phyloP scores from a whole-genome alignment of 2,888 invertebrate species.

The Thyatira batis region DNA sequence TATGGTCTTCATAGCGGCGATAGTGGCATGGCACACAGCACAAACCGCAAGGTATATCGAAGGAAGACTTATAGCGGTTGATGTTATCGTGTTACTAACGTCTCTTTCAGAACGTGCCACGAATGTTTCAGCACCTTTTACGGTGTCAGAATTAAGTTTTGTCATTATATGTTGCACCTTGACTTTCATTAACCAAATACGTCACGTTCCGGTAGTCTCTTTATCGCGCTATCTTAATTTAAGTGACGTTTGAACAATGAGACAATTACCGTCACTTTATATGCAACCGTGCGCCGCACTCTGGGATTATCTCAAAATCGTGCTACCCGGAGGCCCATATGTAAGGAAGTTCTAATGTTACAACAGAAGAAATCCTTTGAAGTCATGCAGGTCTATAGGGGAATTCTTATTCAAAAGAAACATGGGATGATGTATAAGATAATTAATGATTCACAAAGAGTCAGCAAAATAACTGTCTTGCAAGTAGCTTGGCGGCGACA shows the following conservation, averaged over 20 bases:
- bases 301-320: conserved; percentile 34
- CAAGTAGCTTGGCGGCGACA: conserved; percentile 46
- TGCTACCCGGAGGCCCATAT: conserved; percentile 9
- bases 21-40: not conserved
- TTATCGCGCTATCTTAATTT: conserved; percentile 37
- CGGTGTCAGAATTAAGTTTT: conserved; percentile 19
- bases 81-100: conserved; percentile 5
- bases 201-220: conserved; percentile 34
- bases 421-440: not conserved
- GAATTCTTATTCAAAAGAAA: not conserved
- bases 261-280: conserved; percentile 38
- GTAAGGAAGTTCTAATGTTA: conserved; percentile 17
- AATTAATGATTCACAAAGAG: conserved; percentile 47
- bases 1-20: not conserved
- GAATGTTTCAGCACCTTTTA: conserved; percentile 21
- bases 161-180: conserved; percentile 27
- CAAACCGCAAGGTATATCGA: conserved; percentile 5
- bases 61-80: conserved; percentile 2
- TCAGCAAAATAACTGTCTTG: conserved; percentile 57
- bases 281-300: conserved; percentile 28
- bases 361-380: conserved; percentile 11
- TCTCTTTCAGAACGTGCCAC: conserved; percentile 18
- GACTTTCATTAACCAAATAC: conserved; percentile 44
- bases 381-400: conserved; percentile 17
- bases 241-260: conserved; percentile 40